Evolutionary conservation across 1,140 invertebrate species (phyloP).

Genomic region (silkworm (Bombyx mori)): ASM3026992v2 NC_085120.1:6508501-6509000

Average conservation of each 20-base stretch:
- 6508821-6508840: constrained; percentile 73
- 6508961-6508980: constrained; percentile 73
- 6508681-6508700: constrained; percentile 14
- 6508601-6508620: constrained; percentile 10
- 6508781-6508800: constrained; percentile 71
- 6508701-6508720: constrained; percentile 39
- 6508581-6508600: constrained; percentile 7
- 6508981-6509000: constrained; percentile 73
- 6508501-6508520: constrained; percentile 62
- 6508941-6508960: not conserved
- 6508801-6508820: constrained; percentile 73
- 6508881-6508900: not conserved
- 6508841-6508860: constrained; percentile 61
- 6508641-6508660: not conserved
- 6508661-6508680: constrained; percentile 11
- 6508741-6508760: constrained; percentile 83
- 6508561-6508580: constrained; percentile 26
- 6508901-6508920: no score
- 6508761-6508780: constrained; percentile 81
- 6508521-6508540: constrained; percentile 36
- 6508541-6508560: constrained; percentile 33
- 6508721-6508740: constrained; percentile 70
- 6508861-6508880: constrained; percentile 9
- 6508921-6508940: no score
- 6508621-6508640: constrained; percentile 4